Conservation (phyloP, 2,113 vertebrate species). For the Myiopsitta monachus region DNA sequence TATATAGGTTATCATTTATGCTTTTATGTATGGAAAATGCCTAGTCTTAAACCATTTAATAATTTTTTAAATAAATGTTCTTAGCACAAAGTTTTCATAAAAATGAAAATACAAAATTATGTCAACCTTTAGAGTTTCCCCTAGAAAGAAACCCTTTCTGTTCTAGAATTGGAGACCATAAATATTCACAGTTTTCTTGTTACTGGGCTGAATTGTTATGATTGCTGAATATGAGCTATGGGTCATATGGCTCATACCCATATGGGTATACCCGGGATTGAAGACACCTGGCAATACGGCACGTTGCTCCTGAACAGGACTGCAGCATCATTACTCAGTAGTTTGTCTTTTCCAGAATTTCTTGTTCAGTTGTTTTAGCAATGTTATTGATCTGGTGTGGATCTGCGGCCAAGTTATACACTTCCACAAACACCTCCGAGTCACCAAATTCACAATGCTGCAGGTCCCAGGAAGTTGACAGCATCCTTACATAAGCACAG, state of each 20-base stretch:
- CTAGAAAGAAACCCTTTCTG: background rate
- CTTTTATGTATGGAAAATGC: background rate
- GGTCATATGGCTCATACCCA: background rate
- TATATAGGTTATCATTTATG: background rate
- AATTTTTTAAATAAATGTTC: background rate
- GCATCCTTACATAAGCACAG: slow-evolving; percentile 90
- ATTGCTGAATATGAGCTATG: background rate
- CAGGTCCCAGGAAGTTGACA: slow-evolving; percentile 80
- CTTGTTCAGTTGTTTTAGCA: slow-evolving; percentile 91
- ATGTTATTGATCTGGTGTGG: slow-evolving; percentile 93
- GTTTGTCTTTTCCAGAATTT: slow-evolving; percentile 95
- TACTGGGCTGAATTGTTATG: background rate
- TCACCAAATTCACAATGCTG: slow-evolving; percentile 98
- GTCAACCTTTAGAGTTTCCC: background rate
- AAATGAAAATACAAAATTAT: background rate
- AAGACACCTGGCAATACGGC: slow-evolving; percentile 90
- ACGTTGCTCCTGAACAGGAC: slow-evolving; percentile 87
- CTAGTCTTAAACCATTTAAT: background rate
- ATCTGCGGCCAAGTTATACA: slow-evolving; percentile 93
- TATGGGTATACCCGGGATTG: slow-evolving; percentile 74
- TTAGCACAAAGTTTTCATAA: background rate
- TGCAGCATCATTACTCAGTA: slow-evolving; percentile 97
- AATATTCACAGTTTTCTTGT: background rate
- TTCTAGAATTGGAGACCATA: background rate
- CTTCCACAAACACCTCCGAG: slow-evolving; percentile 94